These are phyloP conservation scores for Paradisaea rubra DNA, from an alignment of 2,113 vertebrate genomes.

Conservation along the genomic window DNA sequence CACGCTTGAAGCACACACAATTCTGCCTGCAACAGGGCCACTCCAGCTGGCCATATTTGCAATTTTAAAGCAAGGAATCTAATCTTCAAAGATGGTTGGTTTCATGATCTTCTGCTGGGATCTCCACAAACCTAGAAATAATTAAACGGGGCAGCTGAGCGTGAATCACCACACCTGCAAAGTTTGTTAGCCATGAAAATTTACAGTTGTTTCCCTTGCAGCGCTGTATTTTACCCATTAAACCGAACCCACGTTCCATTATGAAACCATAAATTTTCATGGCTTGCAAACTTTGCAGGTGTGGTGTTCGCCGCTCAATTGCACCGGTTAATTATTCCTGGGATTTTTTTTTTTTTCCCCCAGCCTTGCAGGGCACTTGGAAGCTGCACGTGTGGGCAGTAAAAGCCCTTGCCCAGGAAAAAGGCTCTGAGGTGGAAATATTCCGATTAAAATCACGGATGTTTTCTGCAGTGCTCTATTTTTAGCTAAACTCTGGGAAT, in stretches of 20 bases:
- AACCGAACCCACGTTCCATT: background rate
- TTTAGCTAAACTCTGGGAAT: background rate
- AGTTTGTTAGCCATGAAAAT: constrained; percentile 40
- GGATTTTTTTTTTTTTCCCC: background rate
- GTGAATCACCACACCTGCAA: constrained; percentile 36
- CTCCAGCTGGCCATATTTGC: background rate
- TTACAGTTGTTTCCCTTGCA: constrained; percentile 13
- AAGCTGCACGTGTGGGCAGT: background rate
- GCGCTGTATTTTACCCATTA: constrained; percentile 33
- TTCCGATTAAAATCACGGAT: background rate
- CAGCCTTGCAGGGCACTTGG: background rate
- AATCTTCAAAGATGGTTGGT: background rate
- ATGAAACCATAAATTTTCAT: constrained; percentile 47
- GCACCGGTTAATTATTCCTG: constrained; percentile 48
- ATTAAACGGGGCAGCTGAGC: constrained; percentile 52
- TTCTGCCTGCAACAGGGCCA: background rate
- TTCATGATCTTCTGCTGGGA: background rate
- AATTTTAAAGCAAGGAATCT: background rate
- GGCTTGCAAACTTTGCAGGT: constrained; percentile 40
- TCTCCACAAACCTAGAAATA: constrained; percentile 28
- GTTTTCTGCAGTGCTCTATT: background rate
- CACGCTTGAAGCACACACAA: background rate
- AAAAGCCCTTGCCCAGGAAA: background rate
- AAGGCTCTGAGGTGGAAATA: background rate
- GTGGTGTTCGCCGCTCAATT: constrained; percentile 44